phyloP scores from a whole-genome alignment of 2,797 vertebrate genomes.

The Agapornis canus region DNA sequence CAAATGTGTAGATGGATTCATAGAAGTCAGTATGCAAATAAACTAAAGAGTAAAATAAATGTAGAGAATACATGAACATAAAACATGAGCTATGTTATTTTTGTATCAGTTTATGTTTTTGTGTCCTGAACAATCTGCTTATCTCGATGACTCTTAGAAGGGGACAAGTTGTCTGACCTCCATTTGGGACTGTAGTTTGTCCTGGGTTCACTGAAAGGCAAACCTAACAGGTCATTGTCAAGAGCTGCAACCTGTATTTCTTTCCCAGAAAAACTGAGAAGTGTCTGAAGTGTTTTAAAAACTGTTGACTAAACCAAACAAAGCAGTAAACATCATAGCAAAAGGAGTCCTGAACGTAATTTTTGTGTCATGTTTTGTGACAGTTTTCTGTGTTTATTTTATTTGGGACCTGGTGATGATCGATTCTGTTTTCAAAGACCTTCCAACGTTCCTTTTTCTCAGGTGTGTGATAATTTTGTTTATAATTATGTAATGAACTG shows the following conservation, averaged over 20 bases:
- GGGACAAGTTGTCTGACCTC: background rate
- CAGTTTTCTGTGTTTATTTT: background rate
- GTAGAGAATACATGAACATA: background rate
- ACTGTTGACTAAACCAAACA: background rate
- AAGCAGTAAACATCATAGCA: background rate
- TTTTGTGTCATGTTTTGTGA: background rate
- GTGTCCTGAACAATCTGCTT: background rate
- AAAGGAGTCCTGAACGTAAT: background rate
- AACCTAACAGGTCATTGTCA: background rate
- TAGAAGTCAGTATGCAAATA: background rate
- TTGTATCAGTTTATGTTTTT: background rate
- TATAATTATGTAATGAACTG: background rate
- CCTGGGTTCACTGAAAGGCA: background rate
- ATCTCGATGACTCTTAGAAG: background rate
- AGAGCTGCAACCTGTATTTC: background rate
- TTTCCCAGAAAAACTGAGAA: background rate
- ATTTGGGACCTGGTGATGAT: accelerated
- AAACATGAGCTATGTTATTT: background rate
- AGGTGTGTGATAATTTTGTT: background rate
- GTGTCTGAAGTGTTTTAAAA: background rate
- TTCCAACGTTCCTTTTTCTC: background rate
- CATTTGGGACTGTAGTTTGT: background rate
- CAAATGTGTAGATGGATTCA: background rate
- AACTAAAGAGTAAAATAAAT: background rate
- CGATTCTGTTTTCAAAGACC: background rate